These are phyloP conservation scores for Microchirus variegatus DNA, from an alignment of 2,797 vertebrate species.

Conservation along the genomic window DNA sequence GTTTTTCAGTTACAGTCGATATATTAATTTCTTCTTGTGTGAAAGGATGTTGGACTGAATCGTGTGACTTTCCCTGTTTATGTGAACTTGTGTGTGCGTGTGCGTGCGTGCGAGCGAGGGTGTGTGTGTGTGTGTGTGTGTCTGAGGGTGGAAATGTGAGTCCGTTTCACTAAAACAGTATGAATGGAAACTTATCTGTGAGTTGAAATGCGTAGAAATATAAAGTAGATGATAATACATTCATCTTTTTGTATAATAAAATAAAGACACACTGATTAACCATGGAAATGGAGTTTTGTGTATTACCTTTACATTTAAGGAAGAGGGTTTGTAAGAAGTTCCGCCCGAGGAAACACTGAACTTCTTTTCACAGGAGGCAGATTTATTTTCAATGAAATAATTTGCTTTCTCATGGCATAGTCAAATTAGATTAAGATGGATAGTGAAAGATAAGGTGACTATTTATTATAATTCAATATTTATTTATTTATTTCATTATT, in stretches of 20 bases:
- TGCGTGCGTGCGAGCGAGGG: slow-evolving; percentile 33
- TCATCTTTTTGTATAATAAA: slow-evolving; percentile 82
- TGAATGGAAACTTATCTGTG: slow-evolving; percentile 69
- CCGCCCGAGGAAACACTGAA: too few species aligned
- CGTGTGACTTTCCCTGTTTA: slow-evolving; percentile 70
- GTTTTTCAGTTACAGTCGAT: slow-evolving; percentile 59
- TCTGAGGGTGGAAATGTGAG: slow-evolving; percentile 31
- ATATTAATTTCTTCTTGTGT: slow-evolving; percentile 65
- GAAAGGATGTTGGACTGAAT: slow-evolving; percentile 58
- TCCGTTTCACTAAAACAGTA: slow-evolving; percentile 68
- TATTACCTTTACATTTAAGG: too few species aligned
- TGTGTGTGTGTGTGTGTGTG: slow-evolving; percentile 36
- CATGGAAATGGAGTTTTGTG: slow-evolving; percentile 16
- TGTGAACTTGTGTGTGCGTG: slow-evolving; percentile 61
- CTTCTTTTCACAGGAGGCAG: too few species aligned
- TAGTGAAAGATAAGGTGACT: too few species aligned
- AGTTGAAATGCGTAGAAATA: slow-evolving; percentile 78
- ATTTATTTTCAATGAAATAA: too few species aligned
- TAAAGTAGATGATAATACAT: slow-evolving; percentile 79
- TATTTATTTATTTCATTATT: too few species aligned
- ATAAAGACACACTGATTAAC: slow-evolving; percentile 80
- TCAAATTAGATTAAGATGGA: too few species aligned
- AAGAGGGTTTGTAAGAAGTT: too few species aligned
- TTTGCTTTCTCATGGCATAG: too few species aligned
- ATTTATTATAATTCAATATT: too few species aligned